Conservation (phyloP, 2,888 invertebrate species). For the Melolontha melolontha region DNA sequence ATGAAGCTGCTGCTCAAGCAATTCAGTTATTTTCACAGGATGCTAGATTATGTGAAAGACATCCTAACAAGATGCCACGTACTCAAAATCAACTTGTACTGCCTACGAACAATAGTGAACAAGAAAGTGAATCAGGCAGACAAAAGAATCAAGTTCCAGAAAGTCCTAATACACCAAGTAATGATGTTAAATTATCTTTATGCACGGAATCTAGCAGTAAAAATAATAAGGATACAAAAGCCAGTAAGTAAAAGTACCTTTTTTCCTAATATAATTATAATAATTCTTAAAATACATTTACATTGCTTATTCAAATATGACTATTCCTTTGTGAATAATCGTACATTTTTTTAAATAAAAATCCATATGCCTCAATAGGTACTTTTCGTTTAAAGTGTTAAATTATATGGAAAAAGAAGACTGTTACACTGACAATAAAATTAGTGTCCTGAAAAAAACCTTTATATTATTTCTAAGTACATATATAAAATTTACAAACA, state of each 20-base stretch:
- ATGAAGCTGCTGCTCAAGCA: slow-evolving; percentile 92
- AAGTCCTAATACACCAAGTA: slow-evolving; percentile 52
- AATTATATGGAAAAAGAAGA: no score
- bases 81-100: slow-evolving; percentile 63
- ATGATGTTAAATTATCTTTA: slow-evolving; percentile 54
- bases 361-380: no score
- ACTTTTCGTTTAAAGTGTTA: no score
- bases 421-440: no score
- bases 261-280: not conserved
- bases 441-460: no score
- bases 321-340: no score
- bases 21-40: slow-evolving; percentile 88
- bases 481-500: no score
- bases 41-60: slow-evolving; percentile 84
- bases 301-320: no score
- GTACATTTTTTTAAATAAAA: no score
- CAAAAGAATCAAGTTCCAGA: slow-evolving; percentile 39
- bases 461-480: no score
- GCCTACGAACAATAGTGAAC: slow-evolving; percentile 42
- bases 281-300: not conserved
- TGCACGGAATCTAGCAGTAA: slow-evolving; percentile 55
- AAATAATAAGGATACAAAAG: slow-evolving; percentile 43
- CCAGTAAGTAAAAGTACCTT: slow-evolving; percentile 25
- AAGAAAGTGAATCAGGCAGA: slow-evolving; percentile 22
- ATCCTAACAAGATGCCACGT: slow-evolving; percentile 78